Conservation (phyloP, 2,113 vertebrate genomes). For the Pteropus alecto region DNA sequence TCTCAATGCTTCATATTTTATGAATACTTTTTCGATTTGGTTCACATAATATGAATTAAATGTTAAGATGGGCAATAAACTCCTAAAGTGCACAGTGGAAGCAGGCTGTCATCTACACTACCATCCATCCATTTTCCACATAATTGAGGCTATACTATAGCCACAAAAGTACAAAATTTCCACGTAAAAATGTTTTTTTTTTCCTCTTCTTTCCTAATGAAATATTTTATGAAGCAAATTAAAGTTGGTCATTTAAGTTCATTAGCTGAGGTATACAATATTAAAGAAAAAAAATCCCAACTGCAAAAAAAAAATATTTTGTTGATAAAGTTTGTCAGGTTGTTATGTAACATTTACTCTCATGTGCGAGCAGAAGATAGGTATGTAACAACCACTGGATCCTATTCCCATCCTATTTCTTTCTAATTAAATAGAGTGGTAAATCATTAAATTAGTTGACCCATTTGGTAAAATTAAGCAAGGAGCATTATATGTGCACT, state of each 20-base stretch:
- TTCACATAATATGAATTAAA: conserved; percentile 51
- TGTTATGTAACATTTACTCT: not conserved
- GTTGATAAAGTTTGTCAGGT: not conserved
- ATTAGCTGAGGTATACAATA: not conserved
- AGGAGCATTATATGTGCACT: not conserved
- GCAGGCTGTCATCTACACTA: not conserved
- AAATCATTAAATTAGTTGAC: conserved; percentile 7
- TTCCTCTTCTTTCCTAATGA: not conserved
- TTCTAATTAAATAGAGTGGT: not conserved
- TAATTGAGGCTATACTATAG: not conserved
- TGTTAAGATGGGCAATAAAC: not conserved
- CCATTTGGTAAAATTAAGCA: not conserved
- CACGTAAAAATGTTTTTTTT: not conserved
- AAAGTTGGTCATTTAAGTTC: conserved; percentile 1
- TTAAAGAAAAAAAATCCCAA: conserved; percentile 2
- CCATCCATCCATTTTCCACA: not conserved
- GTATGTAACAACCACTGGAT: not conserved
- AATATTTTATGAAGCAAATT: not conserved
- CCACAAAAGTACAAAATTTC: not conserved
- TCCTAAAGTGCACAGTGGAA: not conserved
- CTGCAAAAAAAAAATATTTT: not conserved
- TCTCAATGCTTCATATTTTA: conserved; percentile 37
- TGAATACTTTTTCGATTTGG: conserved; percentile 53
- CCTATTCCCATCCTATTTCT: not conserved
- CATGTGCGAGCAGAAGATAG: not conserved